Conservation (phyloP, 2,888 invertebrate genomes). For the Zaprionus obscuricornis region DNA sequence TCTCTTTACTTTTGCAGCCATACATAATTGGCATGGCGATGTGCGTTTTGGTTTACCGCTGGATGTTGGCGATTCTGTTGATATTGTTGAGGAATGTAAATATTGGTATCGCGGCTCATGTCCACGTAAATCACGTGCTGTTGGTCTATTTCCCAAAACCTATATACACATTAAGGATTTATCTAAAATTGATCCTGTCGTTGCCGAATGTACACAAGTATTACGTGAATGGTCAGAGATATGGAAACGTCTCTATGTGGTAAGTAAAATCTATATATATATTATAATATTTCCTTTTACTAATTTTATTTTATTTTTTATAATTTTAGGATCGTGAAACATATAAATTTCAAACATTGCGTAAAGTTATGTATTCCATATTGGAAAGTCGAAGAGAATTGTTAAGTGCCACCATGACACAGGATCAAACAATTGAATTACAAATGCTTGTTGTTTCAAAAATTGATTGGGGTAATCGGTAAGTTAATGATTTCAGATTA, state of each 20-base stretch:
- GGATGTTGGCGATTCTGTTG: slow-evolving; percentile 96
- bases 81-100: slow-evolving; percentile 94
- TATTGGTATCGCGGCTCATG: slow-evolving; percentile 94
- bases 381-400: slow-evolving; percentile 93
- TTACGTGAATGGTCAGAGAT: slow-evolving; percentile 96
- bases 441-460: slow-evolving; percentile 94
- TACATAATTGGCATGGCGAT: slow-evolving; percentile 95
- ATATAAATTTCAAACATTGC: slow-evolving; percentile 92
- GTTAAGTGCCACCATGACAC: slow-evolving; percentile 94
- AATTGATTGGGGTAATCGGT: slow-evolving; percentile 98
- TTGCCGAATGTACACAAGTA: slow-evolving; percentile 94
- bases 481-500: slow-evolving; percentile 77
- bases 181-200: slow-evolving; percentile 94
- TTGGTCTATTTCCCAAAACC: slow-evolving; percentile 90
- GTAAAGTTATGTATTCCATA: slow-evolving; percentile 95
- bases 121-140: slow-evolving; percentile 88
- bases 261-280: slow-evolving; percentile 83
- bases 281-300: neutral
- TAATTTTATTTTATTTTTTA: no score
- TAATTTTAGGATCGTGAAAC: slow-evolving; percentile 89
- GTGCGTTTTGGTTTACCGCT: slow-evolving; percentile 91
- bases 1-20: slow-evolving; percentile 85
- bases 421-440: slow-evolving; percentile 94
- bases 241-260: slow-evolving; percentile 96
- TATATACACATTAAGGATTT: slow-evolving; percentile 94